phyloP scores from a whole-genome alignment of 1,140 invertebrate genomes.

The Bombus superbus region DNA sequence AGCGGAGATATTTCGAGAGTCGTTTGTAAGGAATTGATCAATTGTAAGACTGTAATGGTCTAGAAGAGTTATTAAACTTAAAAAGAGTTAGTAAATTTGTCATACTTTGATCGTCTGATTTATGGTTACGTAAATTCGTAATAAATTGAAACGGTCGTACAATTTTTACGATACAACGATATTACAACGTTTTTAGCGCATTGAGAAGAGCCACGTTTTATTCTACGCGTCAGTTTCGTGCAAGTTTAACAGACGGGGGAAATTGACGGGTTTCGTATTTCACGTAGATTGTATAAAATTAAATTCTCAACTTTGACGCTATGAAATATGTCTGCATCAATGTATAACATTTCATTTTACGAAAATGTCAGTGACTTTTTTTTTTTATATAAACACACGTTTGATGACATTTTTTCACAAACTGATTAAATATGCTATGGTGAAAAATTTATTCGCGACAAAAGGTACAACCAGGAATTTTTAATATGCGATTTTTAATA shows the following conservation, averaged over 20 bases:
- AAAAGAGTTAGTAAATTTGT: background rate
- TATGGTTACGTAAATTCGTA: background rate
- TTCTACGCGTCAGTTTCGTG: background rate
- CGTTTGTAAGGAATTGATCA: background rate
- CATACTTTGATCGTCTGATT: background rate
- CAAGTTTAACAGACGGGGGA: background rate
- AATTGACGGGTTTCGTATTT: background rate
- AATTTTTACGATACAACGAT: background rate
- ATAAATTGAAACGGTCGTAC: background rate
- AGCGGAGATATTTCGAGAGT: background rate
- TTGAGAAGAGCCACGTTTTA: background rate
- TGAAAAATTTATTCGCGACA: background rate
- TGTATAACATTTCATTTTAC: background rate
- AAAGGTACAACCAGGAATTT: background rate
- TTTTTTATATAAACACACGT: background rate
- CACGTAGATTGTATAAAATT: background rate
- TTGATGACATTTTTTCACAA: background rate
- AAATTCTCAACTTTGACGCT: background rate
- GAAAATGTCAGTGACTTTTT: background rate
- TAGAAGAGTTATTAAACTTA: too few species aligned
- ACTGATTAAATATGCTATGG: background rate
- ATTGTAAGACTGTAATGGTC: background rate
- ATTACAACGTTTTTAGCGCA: background rate
- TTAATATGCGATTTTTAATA: background rate
- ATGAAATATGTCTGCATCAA: too few species aligned